Conservation (phyloP, 2,888 invertebrate genomes). For the Achlya flavicornis region DNA sequence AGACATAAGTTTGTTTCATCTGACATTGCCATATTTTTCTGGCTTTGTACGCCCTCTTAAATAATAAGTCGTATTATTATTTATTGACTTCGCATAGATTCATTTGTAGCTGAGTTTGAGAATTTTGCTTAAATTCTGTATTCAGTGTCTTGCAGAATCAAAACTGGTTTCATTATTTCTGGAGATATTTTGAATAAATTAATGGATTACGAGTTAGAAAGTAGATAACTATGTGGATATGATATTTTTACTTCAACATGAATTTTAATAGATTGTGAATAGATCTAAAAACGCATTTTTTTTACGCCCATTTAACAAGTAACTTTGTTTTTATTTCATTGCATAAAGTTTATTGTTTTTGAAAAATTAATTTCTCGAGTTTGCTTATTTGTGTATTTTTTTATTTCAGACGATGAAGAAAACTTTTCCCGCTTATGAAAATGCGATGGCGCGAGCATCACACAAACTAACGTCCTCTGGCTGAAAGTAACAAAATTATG, state of each 20-base stretch:
- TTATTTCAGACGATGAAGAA: constrained; percentile 45
- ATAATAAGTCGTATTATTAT: too few species aligned
- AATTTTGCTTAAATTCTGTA: too few species aligned
- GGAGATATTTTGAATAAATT: constrained; percentile 48
- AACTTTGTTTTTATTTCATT: not conserved
- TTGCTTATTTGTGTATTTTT: constrained; percentile 20
- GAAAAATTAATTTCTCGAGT: constrained; percentile 3
- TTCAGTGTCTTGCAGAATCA: not conserved
- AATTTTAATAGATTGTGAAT: constrained; percentile 16
- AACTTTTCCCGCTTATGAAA: constrained; percentile 26
- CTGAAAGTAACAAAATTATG: constrained; percentile 42
- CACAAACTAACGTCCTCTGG: constrained; percentile 44
- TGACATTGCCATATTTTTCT: too few species aligned
- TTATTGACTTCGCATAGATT: too few species aligned
- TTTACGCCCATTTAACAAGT: not conserved
- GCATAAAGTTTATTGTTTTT: not conserved
- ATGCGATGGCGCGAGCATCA: constrained; percentile 26
- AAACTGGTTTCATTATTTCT: constrained; percentile 43
- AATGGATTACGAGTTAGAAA: constrained; percentile 49
- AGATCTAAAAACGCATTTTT: too few species aligned
- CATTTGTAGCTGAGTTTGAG: too few species aligned
- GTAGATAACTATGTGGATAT: constrained; percentile 31
- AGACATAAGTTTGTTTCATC: too few species aligned
- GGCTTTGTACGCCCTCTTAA: too few species aligned
- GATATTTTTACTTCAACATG: constrained; percentile 43